A percentile compares a stretch with the other conserved stretches of the same genome.
Evolutionary conservation across 1,140 invertebrate genomes (phyloP).

Genomic region (Solenopsis invicta): DNA sequence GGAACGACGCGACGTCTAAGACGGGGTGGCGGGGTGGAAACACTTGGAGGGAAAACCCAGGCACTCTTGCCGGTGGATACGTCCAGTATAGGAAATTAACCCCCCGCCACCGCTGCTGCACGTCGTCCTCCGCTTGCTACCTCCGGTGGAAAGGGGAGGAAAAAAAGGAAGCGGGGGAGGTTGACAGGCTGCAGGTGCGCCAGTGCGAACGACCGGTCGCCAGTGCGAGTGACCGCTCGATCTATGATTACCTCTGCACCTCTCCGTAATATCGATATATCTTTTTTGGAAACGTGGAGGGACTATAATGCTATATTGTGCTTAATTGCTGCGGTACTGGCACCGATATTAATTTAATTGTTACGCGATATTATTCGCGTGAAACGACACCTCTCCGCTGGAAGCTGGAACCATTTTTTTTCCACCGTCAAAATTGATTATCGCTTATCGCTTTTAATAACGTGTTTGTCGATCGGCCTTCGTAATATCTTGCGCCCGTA

Average conservation of each 20-base stretch:
- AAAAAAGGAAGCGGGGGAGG: no score
- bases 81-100: slow-evolving; percentile 56
- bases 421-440: slow-evolving; percentile 25
- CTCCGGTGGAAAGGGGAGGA: background rate
- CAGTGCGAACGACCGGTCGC: background rate
- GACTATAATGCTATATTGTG: background rate
- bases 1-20: background rate
- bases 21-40: slow-evolving; percentile 23
- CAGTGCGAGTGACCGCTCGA: slow-evolving; percentile 7
- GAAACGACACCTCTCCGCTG: background rate
- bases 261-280: slow-evolving; percentile 14
- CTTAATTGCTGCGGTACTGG: background rate
- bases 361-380: background rate
- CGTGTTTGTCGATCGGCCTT: slow-evolving; percentile 20
- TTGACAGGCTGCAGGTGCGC: slow-evolving; percentile 12
- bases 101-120: background rate
- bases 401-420: background rate
- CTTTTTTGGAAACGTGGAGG: background rate
- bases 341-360: slow-evolving; percentile 28
- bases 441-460: slow-evolving; percentile 48
- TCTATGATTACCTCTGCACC: slow-evolving; percentile 4
- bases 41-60: slow-evolving; percentile 43
- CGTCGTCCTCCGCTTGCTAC: background rate
- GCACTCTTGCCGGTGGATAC: slow-evolving; percentile 1
- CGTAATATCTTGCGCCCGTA: slow-evolving; percentile 44